Conservation (phyloP, 2,797 vertebrate genomes). For the Syngnathus acus region DNA sequence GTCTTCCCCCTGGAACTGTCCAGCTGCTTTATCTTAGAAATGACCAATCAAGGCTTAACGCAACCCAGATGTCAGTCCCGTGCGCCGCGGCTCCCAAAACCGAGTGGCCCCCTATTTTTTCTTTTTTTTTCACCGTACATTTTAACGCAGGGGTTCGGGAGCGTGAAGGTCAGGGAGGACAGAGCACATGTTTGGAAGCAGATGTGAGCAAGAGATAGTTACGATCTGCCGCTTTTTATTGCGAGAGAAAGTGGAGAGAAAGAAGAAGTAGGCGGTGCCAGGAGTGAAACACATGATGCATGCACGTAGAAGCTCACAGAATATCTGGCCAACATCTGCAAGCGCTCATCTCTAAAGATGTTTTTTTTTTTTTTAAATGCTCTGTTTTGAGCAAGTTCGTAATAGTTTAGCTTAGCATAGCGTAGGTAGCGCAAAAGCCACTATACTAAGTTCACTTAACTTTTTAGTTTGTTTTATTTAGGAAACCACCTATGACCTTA, state of each 20-base stretch:
- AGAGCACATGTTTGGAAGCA: constrained; percentile 47
- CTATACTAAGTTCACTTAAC: neutral
- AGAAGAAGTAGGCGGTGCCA: constrained; percentile 1
- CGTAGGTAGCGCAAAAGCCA: neutral
- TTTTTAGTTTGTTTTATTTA: neutral
- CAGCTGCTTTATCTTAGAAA: constrained; percentile 67
- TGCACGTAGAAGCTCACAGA: constrained; percentile 26
- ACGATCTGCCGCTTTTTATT: constrained; percentile 37
- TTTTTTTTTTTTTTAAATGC: constrained; percentile 11
- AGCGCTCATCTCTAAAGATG: constrained; percentile 52
- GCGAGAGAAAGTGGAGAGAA: constrained; percentile 15
- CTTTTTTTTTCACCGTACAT: constrained; percentile 33
- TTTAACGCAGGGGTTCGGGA: constrained; percentile 38
- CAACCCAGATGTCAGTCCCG: constrained; percentile 59
- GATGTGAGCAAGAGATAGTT: constrained; percentile 43
- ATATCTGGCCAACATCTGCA: constrained; percentile 44
- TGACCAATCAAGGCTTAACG: constrained; percentile 62
- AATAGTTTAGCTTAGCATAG: neutral
- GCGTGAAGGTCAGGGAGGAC: constrained; percentile 41
- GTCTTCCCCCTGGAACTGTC: constrained; percentile 64
- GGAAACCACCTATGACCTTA: too few relatives aligned
- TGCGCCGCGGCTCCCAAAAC: constrained; percentile 48
- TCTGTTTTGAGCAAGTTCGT: constrained; percentile 16
- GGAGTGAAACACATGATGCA: constrained; percentile 24
- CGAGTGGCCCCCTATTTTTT: neutral